phyloP scores from a whole-genome alignment of 2,888 invertebrate species.

The Acronicta leporina region DNA sequence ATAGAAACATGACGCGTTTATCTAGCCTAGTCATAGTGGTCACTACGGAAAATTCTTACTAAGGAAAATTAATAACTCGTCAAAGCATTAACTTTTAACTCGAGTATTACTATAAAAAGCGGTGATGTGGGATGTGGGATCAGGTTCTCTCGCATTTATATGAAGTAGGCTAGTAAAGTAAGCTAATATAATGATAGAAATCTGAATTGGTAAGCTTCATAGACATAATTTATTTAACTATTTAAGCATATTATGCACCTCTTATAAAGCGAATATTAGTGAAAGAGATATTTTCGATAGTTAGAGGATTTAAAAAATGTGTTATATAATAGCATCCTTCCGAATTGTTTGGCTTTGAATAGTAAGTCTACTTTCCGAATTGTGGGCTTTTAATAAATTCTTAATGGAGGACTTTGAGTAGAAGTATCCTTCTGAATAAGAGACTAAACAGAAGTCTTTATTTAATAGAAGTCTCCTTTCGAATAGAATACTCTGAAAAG shows the following conservation, averaged over 20 bases:
- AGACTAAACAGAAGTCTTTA: too few species aligned
- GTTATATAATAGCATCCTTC: too few species aligned
- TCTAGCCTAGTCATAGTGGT: slow-evolving; percentile 26
- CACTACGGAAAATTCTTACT: slow-evolving; percentile 29
- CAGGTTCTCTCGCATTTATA: slow-evolving; percentile 16
- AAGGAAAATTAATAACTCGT: slow-evolving; percentile 36
- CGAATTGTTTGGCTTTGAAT: too few species aligned
- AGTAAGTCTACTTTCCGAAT: too few species aligned
- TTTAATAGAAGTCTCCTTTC: too few species aligned
- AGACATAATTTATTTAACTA: slow-evolving; percentile 41
- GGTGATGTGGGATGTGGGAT: slow-evolving; percentile 5
- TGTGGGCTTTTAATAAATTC: too few species aligned
- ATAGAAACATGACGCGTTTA: slow-evolving; percentile 38
- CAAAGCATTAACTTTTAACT: slow-evolving; percentile 12
- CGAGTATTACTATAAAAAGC: slow-evolving; percentile 20
- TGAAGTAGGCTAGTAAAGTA: slow-evolving; percentile 20
- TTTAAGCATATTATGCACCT: slow-evolving; percentile 7
- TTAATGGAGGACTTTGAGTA: too few species aligned
- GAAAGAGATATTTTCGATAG: too few species aligned
- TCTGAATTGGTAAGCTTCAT: slow-evolving; percentile 20
- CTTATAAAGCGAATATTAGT: too few species aligned
- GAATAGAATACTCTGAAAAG: too few species aligned
- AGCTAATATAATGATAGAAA: slow-evolving; percentile 29
- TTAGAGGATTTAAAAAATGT: too few species aligned
- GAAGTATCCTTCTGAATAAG: too few species aligned